Percentiles rank a stretch among this genome's conserved stretches.
Conservation (phyloP, 2,888 invertebrate genomes). For the Volucella inanis region DNA sequence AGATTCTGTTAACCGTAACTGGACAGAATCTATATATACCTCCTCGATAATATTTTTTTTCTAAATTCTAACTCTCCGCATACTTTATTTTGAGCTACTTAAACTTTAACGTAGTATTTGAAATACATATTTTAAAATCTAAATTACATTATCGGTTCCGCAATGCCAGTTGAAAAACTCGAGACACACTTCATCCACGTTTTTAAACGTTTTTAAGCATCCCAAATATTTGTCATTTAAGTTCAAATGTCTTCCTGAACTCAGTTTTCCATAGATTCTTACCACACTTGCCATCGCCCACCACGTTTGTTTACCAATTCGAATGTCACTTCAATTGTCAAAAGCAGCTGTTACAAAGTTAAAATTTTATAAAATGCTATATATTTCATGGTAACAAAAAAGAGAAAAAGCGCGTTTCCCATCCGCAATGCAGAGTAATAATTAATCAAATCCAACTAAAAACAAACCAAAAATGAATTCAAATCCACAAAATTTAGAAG, state of each 20-base stretch:
- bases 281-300: not conserved
- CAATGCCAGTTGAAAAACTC: too few relatives aligned
- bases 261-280: not conserved
- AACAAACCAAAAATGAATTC: conserved; percentile 40
- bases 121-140: too few relatives aligned
- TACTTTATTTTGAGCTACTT: too few relatives aligned
- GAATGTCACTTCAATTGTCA: conserved; percentile 33
- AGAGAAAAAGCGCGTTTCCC: not conserved
- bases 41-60: too few relatives aligned
- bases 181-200: too few relatives aligned
- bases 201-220: too few relatives aligned
- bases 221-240: too few relatives aligned
- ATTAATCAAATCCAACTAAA: not conserved
- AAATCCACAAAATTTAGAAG: conserved; percentile 84
- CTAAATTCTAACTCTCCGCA: too few relatives aligned
- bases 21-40: too few relatives aligned
- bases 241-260: not conserved
- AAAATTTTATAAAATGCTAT: not conserved
- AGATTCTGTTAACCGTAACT: too few relatives aligned
- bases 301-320: conserved; percentile 6
- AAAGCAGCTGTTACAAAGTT: conserved; percentile 17
- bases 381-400: conserved; percentile 1
- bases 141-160: too few relatives aligned
- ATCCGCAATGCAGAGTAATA: conserved; percentile 6
- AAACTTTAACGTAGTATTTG: too few relatives aligned